These are phyloP conservation scores for Brachionus angularis DNA, from an alignment of 1,140 invertebrate genomes.

Conservation along the genomic window DNA sequence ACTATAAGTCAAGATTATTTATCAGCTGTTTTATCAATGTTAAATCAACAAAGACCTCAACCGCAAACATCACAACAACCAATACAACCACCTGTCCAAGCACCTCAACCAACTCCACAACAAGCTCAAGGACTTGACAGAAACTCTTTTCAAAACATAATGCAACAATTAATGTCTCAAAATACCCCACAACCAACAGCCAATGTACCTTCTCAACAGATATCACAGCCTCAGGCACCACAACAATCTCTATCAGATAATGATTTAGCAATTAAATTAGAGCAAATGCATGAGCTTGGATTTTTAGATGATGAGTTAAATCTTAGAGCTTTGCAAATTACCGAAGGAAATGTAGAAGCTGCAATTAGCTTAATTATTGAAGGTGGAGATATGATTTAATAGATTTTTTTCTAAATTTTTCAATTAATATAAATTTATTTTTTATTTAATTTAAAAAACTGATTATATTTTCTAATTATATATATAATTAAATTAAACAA, in stretches of 20 bases:
- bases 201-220: neutral
- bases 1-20: conserved; percentile 34
- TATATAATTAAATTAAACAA: too few relatives aligned
- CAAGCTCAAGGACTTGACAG: conserved; percentile 12
- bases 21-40: conserved; percentile 15
- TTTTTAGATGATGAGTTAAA: conserved; percentile 30
- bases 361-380: conserved; percentile 22
- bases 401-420: conserved; percentile 1
- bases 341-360: conserved; percentile 24
- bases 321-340: conserved; percentile 26
- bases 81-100: neutral
- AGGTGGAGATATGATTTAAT: neutral
- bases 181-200: too few relatives aligned
- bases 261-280: conserved; percentile 10
- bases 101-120: neutral
- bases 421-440: neutral
- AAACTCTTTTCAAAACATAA: conserved; percentile 23
- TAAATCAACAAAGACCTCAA: conserved; percentile 28
- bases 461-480: too few relatives aligned
- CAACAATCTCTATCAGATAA: neutral
- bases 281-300: conserved; percentile 34
- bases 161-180: conserved; percentile 1
- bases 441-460: neutral
- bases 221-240: neutral
- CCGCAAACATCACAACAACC: neutral